Conservation (phyloP, 1,140 invertebrate genomes). For the Ceratosolen solmsi region DNA sequence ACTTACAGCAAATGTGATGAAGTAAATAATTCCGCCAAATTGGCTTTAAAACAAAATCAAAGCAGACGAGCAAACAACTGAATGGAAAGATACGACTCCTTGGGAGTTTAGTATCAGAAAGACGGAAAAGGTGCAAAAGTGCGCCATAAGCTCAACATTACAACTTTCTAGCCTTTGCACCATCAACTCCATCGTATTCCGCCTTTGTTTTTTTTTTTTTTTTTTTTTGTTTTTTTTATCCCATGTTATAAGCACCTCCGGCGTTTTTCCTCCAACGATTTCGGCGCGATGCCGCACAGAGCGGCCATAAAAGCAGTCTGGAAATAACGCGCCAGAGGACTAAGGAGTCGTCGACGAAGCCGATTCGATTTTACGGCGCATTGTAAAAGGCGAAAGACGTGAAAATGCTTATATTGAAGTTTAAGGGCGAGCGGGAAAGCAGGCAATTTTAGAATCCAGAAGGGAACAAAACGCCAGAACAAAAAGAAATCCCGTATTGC, state of each 20-base stretch:
- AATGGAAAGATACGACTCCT: no score
- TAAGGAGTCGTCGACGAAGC: neutral
- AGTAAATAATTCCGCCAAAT: neutral
- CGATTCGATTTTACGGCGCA: slow-evolving; percentile 46
- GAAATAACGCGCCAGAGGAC: neutral
- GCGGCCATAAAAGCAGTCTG: slow-evolving; percentile 15
- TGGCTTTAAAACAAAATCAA: neutral
- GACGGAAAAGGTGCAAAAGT: neutral
- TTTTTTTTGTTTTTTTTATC: no score
- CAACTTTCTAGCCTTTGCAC: neutral
- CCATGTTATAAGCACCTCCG: slow-evolving; percentile 12
- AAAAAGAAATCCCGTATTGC: slow-evolving; percentile 33
- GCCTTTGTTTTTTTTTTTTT: neutral
- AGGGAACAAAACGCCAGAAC: neutral
- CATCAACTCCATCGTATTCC: neutral
- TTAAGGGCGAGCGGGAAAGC: neutral
- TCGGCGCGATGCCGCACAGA: neutral
- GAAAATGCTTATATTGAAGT: slow-evolving; percentile 39
- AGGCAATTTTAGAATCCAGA: slow-evolving; percentile 4
- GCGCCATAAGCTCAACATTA: neutral
- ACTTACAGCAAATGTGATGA: neutral
- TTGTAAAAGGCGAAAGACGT: slow-evolving; percentile 45
- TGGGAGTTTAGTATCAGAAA: neutral
- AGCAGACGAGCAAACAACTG: neutral
- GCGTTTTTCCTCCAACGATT: slow-evolving; percentile 26